Percentiles rank a stretch among this genome's conserved stretches.
These are phyloP conservation scores for Hemicordylus capensis DNA, from an alignment of 2,113 vertebrate genomes.

Conservation along the genomic window DNA sequence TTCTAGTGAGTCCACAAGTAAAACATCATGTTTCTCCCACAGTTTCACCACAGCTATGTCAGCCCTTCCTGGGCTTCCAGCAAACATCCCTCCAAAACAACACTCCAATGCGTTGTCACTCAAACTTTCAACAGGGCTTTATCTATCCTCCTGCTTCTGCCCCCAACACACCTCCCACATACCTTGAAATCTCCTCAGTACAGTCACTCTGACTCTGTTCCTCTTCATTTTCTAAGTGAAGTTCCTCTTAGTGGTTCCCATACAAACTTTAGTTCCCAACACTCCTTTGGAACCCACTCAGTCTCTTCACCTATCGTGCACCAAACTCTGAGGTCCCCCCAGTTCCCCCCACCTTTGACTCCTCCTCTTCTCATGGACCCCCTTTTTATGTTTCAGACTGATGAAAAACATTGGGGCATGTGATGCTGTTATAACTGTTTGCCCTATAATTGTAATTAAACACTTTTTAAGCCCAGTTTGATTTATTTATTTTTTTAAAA, in stretches of 20 bases:
- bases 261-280: background rate
- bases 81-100: background rate
- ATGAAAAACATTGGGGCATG: background rate
- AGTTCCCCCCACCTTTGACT: background rate
- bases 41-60: background rate
- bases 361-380: background rate
- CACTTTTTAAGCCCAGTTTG: background rate
- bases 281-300: background rate
- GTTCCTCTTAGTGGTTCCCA: background rate
- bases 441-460: background rate
- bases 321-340: too few species aligned
- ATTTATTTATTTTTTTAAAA: too few species aligned
- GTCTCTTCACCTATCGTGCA: too few species aligned
- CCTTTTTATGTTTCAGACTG: background rate
- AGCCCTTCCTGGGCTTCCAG: background rate
- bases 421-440: too few species aligned
- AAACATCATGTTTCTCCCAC: background rate
- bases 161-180: background rate
- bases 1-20: background rate
- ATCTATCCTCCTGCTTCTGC: background rate
- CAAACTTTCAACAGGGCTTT: background rate
- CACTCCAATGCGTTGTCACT: background rate
- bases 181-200: background rate
- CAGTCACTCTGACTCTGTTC: too few species aligned
- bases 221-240: background rate